These are phyloP conservation scores for Latrodectus geometricus DNA, from an alignment of 1,140 invertebrate genomes.

Conservation along the genomic window DNA sequence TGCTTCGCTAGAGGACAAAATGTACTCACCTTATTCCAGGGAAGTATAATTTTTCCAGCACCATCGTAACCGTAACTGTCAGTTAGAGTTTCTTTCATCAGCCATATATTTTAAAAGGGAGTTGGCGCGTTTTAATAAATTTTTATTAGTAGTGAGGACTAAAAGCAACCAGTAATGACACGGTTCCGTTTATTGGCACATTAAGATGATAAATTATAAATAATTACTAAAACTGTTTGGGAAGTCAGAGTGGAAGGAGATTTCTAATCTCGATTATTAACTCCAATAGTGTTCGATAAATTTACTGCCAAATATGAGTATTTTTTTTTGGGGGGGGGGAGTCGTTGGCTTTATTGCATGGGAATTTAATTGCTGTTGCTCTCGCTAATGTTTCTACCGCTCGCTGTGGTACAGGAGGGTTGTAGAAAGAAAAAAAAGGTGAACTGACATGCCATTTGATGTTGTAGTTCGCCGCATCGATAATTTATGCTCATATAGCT, in stretches of 20 bases:
- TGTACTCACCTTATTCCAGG: background rate
- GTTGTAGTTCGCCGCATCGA: background rate
- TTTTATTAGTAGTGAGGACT: slow-evolving; percentile 46
- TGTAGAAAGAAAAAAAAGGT: slow-evolving; percentile 1
- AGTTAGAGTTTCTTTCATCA: slow-evolving; percentile 6
- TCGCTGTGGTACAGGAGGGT: background rate
- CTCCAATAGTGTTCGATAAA: slow-evolving; percentile 47
- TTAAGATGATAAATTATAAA: slow-evolving; percentile 60
- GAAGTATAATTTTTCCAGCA: slow-evolving; percentile 18
- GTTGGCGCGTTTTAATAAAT: slow-evolving; percentile 54
- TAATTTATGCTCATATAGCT: slow-evolving; percentile 8
- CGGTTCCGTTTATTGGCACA: slow-evolving; percentile 54
- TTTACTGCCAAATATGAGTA: slow-evolving; percentile 41
- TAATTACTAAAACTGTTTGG: slow-evolving; percentile 49
- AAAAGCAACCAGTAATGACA: slow-evolving; percentile 43
- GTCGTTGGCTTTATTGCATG: slow-evolving; percentile 22
- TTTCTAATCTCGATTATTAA: slow-evolving; percentile 55
- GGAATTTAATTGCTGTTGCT: slow-evolving; percentile 33
- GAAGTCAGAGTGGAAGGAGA: slow-evolving; percentile 22
- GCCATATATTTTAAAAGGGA: slow-evolving; percentile 25
- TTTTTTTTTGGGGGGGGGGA: background rate
- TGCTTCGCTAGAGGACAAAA: too few relatives aligned
- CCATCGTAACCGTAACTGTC: slow-evolving; percentile 49
- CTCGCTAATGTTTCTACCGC: slow-evolving; percentile 26
- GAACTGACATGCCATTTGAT: slow-evolving; percentile 28